A percentile compares a stretch with the other conserved stretches of the same genome.
These are phyloP conservation scores for Urocolius indicus DNA, from an alignment of 2,113 vertebrate genomes.

Conservation along the genomic window DNA sequence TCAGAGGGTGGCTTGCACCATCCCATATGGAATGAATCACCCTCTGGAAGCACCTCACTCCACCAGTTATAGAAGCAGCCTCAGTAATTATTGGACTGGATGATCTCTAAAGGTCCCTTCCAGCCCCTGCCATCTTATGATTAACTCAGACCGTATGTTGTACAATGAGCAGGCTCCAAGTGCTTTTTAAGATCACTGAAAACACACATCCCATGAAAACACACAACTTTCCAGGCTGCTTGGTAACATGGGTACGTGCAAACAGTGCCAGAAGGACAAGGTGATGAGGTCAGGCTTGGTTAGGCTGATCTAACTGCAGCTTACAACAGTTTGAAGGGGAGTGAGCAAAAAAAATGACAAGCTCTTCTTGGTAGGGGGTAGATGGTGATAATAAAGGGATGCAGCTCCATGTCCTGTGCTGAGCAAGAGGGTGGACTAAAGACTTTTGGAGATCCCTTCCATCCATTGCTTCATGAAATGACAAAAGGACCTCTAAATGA, in stretches of 20 bases:
- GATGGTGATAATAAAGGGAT: not conserved
- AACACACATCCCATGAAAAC: not conserved
- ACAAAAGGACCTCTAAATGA: not conserved
- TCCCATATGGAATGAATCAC: not conserved
- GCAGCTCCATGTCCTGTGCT: not conserved
- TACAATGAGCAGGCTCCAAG: too few relatives aligned
- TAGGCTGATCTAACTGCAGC: not conserved
- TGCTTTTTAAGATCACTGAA: not conserved
- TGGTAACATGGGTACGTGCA: not conserved
- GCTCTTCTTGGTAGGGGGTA: not conserved
- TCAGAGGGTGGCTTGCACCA: not conserved
- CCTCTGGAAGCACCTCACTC: not conserved
- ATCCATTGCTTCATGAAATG: not conserved
- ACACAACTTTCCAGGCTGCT: not conserved
- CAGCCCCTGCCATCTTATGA: too few relatives aligned
- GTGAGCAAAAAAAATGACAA: not conserved
- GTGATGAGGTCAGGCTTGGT: not conserved
- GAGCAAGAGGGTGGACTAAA: not conserved
- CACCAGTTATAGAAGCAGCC: fast-evolving
- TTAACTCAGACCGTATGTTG: too few relatives aligned
- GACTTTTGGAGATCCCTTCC: not conserved
- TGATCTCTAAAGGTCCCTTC: too few relatives aligned
- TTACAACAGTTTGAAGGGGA: not conserved
- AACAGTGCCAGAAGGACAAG: not conserved
- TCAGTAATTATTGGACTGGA: too few relatives aligned